phyloP scores from a whole-genome alignment of 2,888 invertebrate species.

The Drosophila longiperda region DNA sequence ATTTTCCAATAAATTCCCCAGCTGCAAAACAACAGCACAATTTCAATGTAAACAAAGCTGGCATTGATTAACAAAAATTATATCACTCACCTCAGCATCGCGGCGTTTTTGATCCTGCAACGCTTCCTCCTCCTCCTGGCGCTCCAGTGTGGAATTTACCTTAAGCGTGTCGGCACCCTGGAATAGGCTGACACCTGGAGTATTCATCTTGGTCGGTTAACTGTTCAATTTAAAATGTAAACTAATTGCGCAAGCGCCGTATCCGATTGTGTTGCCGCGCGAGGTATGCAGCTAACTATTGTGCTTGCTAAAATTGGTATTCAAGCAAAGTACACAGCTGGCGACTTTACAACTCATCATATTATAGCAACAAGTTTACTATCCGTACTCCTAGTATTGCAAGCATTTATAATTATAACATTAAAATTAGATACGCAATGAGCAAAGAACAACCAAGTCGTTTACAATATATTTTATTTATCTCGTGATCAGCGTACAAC shows the following conservation, averaged over 20 bases:
- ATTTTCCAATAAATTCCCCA: constrained; percentile 88
- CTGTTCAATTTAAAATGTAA: constrained; percentile 48
- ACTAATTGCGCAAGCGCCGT: constrained; percentile 51
- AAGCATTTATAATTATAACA: neutral
- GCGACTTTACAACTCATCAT: neutral
- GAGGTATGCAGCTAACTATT: constrained; percentile 22
- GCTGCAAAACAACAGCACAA: constrained; percentile 82
- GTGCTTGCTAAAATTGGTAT: neutral
- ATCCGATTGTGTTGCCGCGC: constrained; percentile 14
- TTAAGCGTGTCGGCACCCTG: constrained; percentile 89
- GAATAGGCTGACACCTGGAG: constrained; percentile 89
- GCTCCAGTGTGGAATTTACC: constrained; percentile 88
- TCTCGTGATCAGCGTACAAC: neutral
- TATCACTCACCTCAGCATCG: constrained; percentile 87
- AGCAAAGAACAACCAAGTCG: neutral
- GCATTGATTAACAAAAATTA: constrained; percentile 6
- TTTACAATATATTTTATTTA: neutral
- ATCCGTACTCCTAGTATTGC: neutral
- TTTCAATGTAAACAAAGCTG: neutral
- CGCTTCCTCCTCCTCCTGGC: constrained; percentile 89
- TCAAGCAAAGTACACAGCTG: neutral
- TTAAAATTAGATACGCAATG: neutral
- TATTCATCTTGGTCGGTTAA: constrained; percentile 85
- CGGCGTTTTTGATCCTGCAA: constrained; percentile 89
- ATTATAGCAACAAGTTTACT: neutral